These are phyloP conservation scores for Drosophila cognata DNA, from an alignment of 2,888 invertebrate genomes.

Conservation along the genomic window DNA sequence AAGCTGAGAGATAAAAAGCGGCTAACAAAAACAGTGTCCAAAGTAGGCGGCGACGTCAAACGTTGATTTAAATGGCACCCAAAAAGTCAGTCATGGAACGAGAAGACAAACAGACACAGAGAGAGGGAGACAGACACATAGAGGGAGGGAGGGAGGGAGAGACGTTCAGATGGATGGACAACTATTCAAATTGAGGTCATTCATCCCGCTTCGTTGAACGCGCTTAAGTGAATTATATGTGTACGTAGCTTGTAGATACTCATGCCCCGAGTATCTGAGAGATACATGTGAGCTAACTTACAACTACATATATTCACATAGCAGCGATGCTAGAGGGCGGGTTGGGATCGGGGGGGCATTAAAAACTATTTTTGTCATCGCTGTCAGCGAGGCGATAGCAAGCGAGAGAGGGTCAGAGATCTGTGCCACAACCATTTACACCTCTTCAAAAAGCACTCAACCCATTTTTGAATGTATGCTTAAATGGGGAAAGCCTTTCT, in stretches of 20 bases:
- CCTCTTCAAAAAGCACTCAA: slow-evolving; percentile 50
- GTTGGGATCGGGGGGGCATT: background rate
- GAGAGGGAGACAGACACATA: background rate
- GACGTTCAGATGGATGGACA: slow-evolving; percentile 59
- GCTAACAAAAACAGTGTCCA: slow-evolving; percentile 54
- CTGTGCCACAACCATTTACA: slow-evolving; percentile 54
- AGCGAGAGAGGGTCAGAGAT: slow-evolving; percentile 19
- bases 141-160: background rate
- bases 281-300: slow-evolving; percentile 35
- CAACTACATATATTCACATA: slow-evolving; percentile 21
- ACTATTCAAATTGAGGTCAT: slow-evolving; percentile 81
- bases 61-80: slow-evolving; percentile 79
- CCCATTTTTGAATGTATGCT: slow-evolving; percentile 43
- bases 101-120: slow-evolving; percentile 49
- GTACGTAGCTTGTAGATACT: slow-evolving; percentile 16
- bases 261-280: slow-evolving; percentile 33
- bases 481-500: slow-evolving; percentile 51
- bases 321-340: background rate
- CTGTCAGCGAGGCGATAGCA: slow-evolving; percentile 5
- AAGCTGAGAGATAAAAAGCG: slow-evolving; percentile 46
- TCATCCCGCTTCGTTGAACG: slow-evolving; percentile 82
- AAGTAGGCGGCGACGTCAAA: slow-evolving; percentile 69
- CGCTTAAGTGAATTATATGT: slow-evolving; percentile 80
- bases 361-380: slow-evolving; percentile 54
- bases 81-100: slow-evolving; percentile 63